A percentile compares a stretch with the other conserved stretches of the same genome.
Conservation (phyloP, 1,140 invertebrate species). For the Amyelois transitella region DNA sequence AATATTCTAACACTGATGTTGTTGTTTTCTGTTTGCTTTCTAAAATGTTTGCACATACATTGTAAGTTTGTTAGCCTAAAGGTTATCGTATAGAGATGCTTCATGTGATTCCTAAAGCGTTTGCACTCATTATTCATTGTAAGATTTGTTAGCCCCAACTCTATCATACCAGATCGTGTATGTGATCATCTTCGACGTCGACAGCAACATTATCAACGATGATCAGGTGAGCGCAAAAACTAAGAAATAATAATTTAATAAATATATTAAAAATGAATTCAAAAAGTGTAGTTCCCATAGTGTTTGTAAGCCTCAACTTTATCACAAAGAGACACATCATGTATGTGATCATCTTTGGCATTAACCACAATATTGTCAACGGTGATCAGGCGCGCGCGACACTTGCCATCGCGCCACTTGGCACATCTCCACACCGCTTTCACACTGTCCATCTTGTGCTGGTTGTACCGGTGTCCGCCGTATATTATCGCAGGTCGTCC, state of each 20-base stretch:
- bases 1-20: too few species aligned
- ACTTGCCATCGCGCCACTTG: conserved; percentile 1
- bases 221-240: background rate
- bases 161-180: background rate
- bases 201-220: conserved; percentile 8
- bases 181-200: conserved; percentile 5
- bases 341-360: conserved; percentile 3
- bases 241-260: background rate
- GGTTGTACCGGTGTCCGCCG: conserved; percentile 2
- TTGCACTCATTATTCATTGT: too few species aligned
- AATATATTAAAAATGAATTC: background rate
- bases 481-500: conserved; percentile 12
- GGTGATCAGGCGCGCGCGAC: conserved; percentile 7
- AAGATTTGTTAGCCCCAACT: background rate
- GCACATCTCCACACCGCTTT: conserved; percentile 9
- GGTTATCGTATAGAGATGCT: too few species aligned
- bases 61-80: background rate
- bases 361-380: conserved; percentile 6
- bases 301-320: background rate
- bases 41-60: too few species aligned
- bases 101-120: background rate
- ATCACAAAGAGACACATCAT: background rate
- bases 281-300: background rate
- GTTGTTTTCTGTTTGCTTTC: too few species aligned
- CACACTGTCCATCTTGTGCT: background rate